phyloP scores from a whole-genome alignment of 2,113 vertebrate species.

The Eulemur macaco region DNA sequence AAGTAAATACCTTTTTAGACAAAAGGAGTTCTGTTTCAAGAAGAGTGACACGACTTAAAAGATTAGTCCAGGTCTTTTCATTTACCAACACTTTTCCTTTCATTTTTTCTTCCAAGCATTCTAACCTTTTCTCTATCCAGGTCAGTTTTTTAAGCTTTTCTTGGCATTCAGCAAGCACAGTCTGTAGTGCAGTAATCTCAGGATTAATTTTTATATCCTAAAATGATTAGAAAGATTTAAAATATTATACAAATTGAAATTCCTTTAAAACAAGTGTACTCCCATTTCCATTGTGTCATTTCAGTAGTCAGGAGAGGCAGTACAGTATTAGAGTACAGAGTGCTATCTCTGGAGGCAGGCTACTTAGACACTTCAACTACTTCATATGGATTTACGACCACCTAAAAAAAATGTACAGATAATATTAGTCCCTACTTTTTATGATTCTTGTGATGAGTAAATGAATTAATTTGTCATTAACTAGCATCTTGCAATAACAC shows the following conservation, averaged over 20 bases:
- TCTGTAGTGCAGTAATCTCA: slow-evolving; percentile 84
- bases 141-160: slow-evolving; percentile 83
- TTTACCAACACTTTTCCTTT: slow-evolving; percentile 88
- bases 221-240: slow-evolving; percentile 41
- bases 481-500: not conserved
- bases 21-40: slow-evolving; percentile 92
- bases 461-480: not conserved
- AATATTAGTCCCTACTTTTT: not conserved
- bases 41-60: slow-evolving; percentile 90
- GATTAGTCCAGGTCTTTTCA: slow-evolving; percentile 90
- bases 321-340: not conserved
- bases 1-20: slow-evolving; percentile 83
- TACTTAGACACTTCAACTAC: no score
- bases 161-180: slow-evolving; percentile 85
- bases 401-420: not conserved
- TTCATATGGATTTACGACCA: not conserved
- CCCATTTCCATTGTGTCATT: not conserved
- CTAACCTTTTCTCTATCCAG: slow-evolving; percentile 85
- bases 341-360: not conserved
- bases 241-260: not conserved
- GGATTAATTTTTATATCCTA: slow-evolving; percentile 67
- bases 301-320: not conserved
- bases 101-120: slow-evolving; percentile 85
- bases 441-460: not conserved
- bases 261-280: not conserved